Base-by-base conservation (phyloP, 2,888 invertebrate species). In the Yponomeuta cagnagella region DNA sequence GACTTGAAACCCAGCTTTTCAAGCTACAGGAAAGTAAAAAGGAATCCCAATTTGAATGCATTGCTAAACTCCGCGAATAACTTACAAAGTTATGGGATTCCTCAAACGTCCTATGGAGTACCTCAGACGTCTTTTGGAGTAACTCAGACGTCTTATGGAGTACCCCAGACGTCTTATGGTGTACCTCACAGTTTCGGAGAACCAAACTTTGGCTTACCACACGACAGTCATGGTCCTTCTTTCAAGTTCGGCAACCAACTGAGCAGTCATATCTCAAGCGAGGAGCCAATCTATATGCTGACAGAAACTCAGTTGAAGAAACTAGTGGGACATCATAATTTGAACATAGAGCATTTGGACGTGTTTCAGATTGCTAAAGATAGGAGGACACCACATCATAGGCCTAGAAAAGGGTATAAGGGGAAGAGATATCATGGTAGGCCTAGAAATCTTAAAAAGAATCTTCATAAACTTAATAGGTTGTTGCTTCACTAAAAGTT, bases 291-390 rank as follows among this genome's bases (percentile, higher is more conserved):
- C 0, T 91, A 90, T 69, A 82, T 92, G 81, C 72, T 92, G 10
- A 89, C 90, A 0, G 83, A 87, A 72, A 79, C 87, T 0, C 90
- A 92, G 69, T 74, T 92, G 2, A 87, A 87, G 75, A 82, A 82
- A 37, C 73, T 92, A 1, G 76, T 90, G 2, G 88, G 88, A 0
- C 83, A 87, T 69, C 84, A 87, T 64, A 88, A 88, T 73, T 74
- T 88, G 1, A 90, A 91, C 72, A 87, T 90, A 43, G 83, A 86
- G 63, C 90, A 90, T 77, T 78, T 89, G 69, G 89, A 89, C 66
- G 80, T 89, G 0, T 88, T 79, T 63, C 87, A 90, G 73, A 74
- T 82, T n/a, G 74, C 80, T 9, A 79, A 81, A 72, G 74, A 76
- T 23, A 70, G n/a, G 63, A 67, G 30, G 10, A 79, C 78, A 70